These are phyloP conservation scores for Psylliodes chrysocephalus DNA, from an alignment of 2,888 invertebrate species.

Conservation along the genomic window DNA sequence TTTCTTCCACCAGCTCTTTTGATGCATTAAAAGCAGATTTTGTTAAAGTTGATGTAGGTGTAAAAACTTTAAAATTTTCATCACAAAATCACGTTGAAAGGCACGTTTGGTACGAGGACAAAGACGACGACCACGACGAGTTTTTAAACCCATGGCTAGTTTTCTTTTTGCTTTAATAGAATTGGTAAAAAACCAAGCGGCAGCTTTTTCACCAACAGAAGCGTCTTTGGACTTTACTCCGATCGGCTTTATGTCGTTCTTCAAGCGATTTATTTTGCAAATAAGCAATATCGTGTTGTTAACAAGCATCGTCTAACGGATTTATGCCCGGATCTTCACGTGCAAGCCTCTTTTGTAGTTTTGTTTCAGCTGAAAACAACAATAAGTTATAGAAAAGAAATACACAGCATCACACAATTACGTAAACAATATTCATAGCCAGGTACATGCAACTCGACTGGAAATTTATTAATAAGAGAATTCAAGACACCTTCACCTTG, in stretches of 20 bases:
- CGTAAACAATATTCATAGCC: slow-evolving; percentile 49
- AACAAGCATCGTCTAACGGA: slow-evolving; percentile 51
- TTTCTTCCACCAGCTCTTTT: neutral
- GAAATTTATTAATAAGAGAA: slow-evolving; percentile 39
- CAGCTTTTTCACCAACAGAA: slow-evolving; percentile 52
- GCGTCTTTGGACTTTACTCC: slow-evolving; percentile 45
- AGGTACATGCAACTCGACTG: slow-evolving; percentile 40
- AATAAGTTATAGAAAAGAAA: no score
- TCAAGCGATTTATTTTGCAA: slow-evolving; percentile 37
- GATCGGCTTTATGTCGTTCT: slow-evolving; percentile 56
- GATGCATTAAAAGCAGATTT: neutral
- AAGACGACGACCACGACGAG: neutral
- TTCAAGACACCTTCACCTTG: slow-evolving; percentile 37
- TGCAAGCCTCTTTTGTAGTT: slow-evolving; percentile 48
- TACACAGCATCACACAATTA: slow-evolving; percentile 14
- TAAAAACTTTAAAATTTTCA: no score
- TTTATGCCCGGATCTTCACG: slow-evolving; percentile 57
- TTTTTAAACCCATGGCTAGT: slow-evolving; percentile 29
- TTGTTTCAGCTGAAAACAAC: no score
- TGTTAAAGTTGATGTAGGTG: no score
- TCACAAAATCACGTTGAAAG: neutral
- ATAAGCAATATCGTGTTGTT: slow-evolving; percentile 57
- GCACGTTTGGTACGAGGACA: no score
- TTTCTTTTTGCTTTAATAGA: slow-evolving; percentile 34
- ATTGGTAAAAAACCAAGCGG: slow-evolving; percentile 48